Base-by-base conservation (phyloP, 1,140 invertebrate genomes). In the Chironomus tepperi region DNA sequence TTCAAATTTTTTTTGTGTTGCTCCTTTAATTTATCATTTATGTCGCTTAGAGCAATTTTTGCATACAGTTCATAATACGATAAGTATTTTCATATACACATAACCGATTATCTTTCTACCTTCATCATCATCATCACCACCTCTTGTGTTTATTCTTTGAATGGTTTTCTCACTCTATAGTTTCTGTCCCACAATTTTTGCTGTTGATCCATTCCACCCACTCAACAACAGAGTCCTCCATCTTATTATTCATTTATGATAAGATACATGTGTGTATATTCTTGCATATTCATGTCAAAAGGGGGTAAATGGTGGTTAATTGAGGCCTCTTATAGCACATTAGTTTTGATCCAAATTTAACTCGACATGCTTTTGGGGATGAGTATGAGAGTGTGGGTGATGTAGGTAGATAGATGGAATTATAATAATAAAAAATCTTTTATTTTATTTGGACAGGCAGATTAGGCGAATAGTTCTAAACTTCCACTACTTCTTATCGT, bases 161-260 rank as follows among this genome's bases (percentile, higher is more conserved):
- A 34, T 34, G 24, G 24, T 34, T 34, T n/a, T 34, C 24, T 34
- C 24, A 34, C 24, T 2, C 24, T 34, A 34, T 34, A 34, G 24
- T 2, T 34, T n/a, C 2, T 34, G 24, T 34, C 24, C 24, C 24
- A 34, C 24, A 34, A 5, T 34, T 34, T n/a, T 34, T 34, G 24
- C 5, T 34, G 24, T 34, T 34, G 24, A 34, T 34, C 24, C 24
- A 34, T 57, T 15, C 47, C 12, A 57, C 47, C 47, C n/a, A n/a
- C 12, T 0, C n/a, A n/a, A 5, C 47, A 57, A 57, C 15, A 34
- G 5, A 34, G 47, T 5, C 10, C 47, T 57, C 7, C 12, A n/a
- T 57, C 47, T 57, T 57, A 57, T 57, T 57, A 57, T 57, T 57
- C 47, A 57, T 57, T 57, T 57, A 57, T 57, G 47, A 57, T 57